Evolutionary conservation across 2,113 vertebrate species (phyloP), one percentile per base, ranked within the genome.

Genomic region (Hemiprocne comata): DNA sequence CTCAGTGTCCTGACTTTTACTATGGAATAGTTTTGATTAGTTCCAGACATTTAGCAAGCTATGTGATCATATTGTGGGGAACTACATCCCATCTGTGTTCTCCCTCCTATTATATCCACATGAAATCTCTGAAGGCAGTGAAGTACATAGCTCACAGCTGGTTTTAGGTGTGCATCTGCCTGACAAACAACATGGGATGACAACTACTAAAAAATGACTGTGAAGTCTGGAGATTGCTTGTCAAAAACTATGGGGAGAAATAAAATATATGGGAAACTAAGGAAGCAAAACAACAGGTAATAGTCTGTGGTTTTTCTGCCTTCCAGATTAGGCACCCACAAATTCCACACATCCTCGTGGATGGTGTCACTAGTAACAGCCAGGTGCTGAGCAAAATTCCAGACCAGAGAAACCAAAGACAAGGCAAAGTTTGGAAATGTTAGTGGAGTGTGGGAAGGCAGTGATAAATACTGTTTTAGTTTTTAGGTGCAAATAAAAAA

Each of bases 101-200:
- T 82, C 28, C 19, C 16, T 73, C 16, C 46, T 71, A 5, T 2
- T 33, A 44, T 10, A 50, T 2, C 24, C 9, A 15, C 36, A 34
- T 26, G 58, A 38, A 48, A 40, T 38, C 29, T 33, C 65, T 46
- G 46, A 82, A 67, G 17, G 29, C 34, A n/a, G 24, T 12, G 16
- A 42, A 60, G 38, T n/a, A 16, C 14, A 4, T 17, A 64, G 18
- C n/a, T 58, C 38, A 26, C 1, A 16, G 57, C 44, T 79, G 40
- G 4, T 34, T 80, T 80, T 64, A 48, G 33, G 13, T 48, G 10
- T 60, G 34, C 13, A 11, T 61, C 54, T 90, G 79, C 36, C 36
- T 66, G n/a, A n/a, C 40, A 65, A 69, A 24, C 36, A 70, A 3
- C 0, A 0, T 50, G 40, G 55, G 33, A 15, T 71, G 23, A 29